Conservation (phyloP, 2,888 invertebrate genomes). For the Agrochola lota region DNA sequence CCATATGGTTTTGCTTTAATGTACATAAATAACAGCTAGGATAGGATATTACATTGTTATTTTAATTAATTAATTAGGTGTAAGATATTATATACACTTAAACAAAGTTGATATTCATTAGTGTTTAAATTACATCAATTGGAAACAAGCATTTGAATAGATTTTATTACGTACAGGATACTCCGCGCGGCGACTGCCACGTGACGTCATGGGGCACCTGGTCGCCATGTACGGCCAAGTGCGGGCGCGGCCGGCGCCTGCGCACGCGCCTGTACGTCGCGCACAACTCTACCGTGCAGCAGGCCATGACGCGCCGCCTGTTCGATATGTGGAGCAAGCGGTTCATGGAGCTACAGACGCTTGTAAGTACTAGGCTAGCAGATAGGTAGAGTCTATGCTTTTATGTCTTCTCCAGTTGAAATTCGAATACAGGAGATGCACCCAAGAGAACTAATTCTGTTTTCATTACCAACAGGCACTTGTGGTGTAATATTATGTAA, state of each 20-base stretch:
- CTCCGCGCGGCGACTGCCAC: slow-evolving; percentile 88
- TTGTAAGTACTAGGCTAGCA: slow-evolving; percentile 74
- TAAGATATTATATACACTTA: neutral
- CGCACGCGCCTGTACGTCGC: slow-evolving; percentile 89
- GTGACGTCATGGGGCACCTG: slow-evolving; percentile 94
- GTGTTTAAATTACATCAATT: neutral
- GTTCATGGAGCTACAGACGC: slow-evolving; percentile 79
- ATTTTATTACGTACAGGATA: slow-evolving; percentile 67
- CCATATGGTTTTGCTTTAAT: too few relatives aligned
- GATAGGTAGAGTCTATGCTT: neutral
- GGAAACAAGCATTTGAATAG: neutral
- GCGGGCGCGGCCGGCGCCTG: slow-evolving; percentile 93
- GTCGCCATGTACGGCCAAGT: slow-evolving; percentile 95
- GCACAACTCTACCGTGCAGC: slow-evolving; percentile 75
- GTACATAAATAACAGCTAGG: too few relatives aligned
- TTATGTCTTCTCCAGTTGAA: neutral
- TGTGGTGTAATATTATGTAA: neutral
- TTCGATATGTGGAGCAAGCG: slow-evolving; percentile 77
- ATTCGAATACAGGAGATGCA: neutral
- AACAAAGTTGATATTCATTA: neutral
- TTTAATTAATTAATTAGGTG: too few relatives aligned
- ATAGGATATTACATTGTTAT: too few relatives aligned
- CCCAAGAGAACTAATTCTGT: too few relatives aligned
- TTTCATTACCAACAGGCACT: neutral
- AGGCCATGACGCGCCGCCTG: slow-evolving; percentile 73